Base-by-base conservation (phyloP, 2,797 vertebrate genomes). In the Platyrinchus mystaceus region DNA sequence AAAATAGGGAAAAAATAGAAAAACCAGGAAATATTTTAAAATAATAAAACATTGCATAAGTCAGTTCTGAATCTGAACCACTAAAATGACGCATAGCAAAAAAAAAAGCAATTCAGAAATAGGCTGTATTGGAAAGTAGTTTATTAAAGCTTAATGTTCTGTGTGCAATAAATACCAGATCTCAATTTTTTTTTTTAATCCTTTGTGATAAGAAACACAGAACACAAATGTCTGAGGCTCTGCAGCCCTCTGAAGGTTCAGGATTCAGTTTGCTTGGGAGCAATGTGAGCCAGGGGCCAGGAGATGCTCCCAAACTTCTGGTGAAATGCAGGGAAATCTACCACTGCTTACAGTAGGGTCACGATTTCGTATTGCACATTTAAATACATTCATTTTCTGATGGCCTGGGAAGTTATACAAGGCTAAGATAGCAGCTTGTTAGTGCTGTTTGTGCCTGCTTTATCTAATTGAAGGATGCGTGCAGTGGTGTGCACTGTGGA, bases 81-180 rank as follows among this genome's bases (percentile, higher is more conserved):
- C 39, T 74, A 4, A 89, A 50, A 17, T 43, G 20, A 12, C 21
- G 8, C 15, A 16, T 7, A 44, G 30, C 14, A 60, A 85, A 70
- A 43, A 46, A 16, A 41, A 14, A 15, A 16, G 6, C 2, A 47
- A 41, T 7, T 49, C 16, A 71, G 39, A 24, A 89, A 22, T 4
- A 24, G 6, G 2, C 17, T 32, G 3, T 20, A 2, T 78, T 64
- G n/a, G 78, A 52, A 83, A 75, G 69, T 68, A 59, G 34, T 85
- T 60, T 92, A 69, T 94, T 95, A 84, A 95, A 91, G 46, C 70
- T 87, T 85, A 32, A 79, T 90, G 63, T 58, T 84, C 49, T 84
- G n/a, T 58, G 21, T 96, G 62, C 37, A 81, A 24, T 87, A 68
- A 84, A 87, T 84, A 90, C 39, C 36, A 49, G 58, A 79, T 90